Base-by-base conservation (phyloP, 2,797 vertebrate species). In the Myoxocephalus aenaeus region DNA sequence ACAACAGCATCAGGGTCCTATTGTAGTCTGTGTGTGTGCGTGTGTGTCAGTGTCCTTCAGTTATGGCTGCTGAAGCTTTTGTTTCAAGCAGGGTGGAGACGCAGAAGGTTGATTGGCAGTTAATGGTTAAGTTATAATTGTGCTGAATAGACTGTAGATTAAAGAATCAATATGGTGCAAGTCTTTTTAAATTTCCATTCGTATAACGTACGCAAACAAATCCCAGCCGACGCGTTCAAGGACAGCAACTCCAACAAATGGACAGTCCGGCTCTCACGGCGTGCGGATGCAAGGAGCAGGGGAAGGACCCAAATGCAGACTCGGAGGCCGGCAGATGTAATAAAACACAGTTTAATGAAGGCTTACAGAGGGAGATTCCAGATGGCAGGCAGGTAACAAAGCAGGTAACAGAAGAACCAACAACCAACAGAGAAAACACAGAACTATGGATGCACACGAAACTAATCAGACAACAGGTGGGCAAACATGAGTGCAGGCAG, bases 91-190 rank as follows among this genome's bases (percentile, higher is more conserved):
- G 42, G 12, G n/a, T 42, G 11, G 51, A 82, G 54, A 51, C 62
- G 46, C 73, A 87, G 51, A 34, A 77, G 65, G 73, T 14, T 73
- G 71, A 85, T 18, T 79, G 72, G 81, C 63, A 65, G 59, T 61
- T 57, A 4, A 27, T 62, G 4, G 4, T 34, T 34, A 34, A 7
- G 34, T 8, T 34, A 34, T 34, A 34, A 71, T 63, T 57, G 44
- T 63, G 82, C 69, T 72, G 76, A 73, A 64, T 11, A 12, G 29
- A 65, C 50, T 58, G 17, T 54, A 25, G 50, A 56, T 56, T 17
- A 17, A 56, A 18, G 13, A 67, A 81, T 70, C 70, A 58, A 29
- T 29, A 8, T 9, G 14, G 53, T 59, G 27, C 29, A 32, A 17
- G 44, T 40, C 14, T 15, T 48, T 25, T 48, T 27, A 3, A 2